These are phyloP conservation scores for Brachionus manjavacas DNA, from an alignment of 1,140 invertebrate genomes.

Conservation along the genomic window DNA sequence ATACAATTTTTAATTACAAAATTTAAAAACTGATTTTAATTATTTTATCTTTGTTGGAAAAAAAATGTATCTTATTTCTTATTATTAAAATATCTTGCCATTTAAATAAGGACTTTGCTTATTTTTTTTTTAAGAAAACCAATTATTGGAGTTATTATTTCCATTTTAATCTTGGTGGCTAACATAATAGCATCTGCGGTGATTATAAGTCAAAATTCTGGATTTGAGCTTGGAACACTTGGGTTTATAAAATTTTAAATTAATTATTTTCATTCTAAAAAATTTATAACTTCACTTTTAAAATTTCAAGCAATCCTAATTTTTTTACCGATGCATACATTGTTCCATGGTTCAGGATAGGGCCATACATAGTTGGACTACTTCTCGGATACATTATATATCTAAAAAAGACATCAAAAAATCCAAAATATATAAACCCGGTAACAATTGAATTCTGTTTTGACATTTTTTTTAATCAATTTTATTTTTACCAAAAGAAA, in stretches of 20 bases:
- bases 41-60: too few species aligned
- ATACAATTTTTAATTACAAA: too few species aligned
- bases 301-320: constrained; percentile 44
- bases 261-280: not conserved
- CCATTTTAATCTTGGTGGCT: constrained; percentile 35
- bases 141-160: constrained; percentile 10
- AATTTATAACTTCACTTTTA: not conserved
- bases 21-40: too few species aligned
- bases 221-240: constrained; percentile 29
- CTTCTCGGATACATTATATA: constrained; percentile 54
- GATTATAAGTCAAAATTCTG: constrained; percentile 45
- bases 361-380: constrained; percentile 60
- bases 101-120: too few species aligned
- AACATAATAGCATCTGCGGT: constrained; percentile 44
- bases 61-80: too few species aligned
- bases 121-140: not conserved
- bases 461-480: not conserved
- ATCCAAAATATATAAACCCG: not conserved
- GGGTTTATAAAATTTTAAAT: not conserved
- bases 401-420: not conserved
- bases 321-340: constrained; percentile 72
- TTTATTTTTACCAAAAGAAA: not conserved
- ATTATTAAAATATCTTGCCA: too few species aligned
- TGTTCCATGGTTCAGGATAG: constrained; percentile 60
- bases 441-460: not conserved